These are phyloP conservation scores for Melipona bicolor DNA, from an alignment of 2,888 invertebrate species.

Conservation along the genomic window DNA sequence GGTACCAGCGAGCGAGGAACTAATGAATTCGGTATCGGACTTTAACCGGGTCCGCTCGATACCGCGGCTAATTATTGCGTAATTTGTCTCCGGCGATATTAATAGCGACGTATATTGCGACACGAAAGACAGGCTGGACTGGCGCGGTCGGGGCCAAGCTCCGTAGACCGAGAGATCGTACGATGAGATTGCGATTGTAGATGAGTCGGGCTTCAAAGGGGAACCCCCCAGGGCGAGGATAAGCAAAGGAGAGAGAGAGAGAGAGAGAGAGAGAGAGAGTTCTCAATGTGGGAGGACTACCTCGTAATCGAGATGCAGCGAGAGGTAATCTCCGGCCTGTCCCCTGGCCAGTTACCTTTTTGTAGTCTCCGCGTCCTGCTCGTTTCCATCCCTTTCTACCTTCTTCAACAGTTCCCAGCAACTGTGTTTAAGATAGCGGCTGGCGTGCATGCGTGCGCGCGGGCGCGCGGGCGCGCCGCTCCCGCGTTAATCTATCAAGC, in stretches of 20 bases:
- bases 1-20: not conserved
- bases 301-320: conserved; percentile 54
- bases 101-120: conserved; percentile 49
- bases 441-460: no score
- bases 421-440: conserved; percentile 43
- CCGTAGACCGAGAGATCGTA: conserved; percentile 60
- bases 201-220: conserved; percentile 72
- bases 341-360: conserved; percentile 60
- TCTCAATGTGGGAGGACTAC: conserved; percentile 59
- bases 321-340: conserved; percentile 60
- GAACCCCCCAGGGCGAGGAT: conserved; percentile 65
- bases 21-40: conserved; percentile 44
- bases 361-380: conserved; percentile 34
- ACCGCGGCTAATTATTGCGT: conserved; percentile 50
- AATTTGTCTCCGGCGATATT: conserved; percentile 59
- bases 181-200: conserved; percentile 71
- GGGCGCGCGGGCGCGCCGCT: not conserved
- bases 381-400: not conserved
- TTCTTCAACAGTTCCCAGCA: not conserved
- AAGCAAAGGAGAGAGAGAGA: conserved; percentile 48
- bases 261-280: conserved; percentile 37
- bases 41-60: conserved; percentile 5
- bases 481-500: conserved; percentile 35
- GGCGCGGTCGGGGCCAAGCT: conserved; percentile 26
- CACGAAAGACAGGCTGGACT: conserved; percentile 37